Evolutionary conservation across 2,113 vertebrate genomes (phyloP).

Genomic region (Atherinomorus stipes): DNA sequence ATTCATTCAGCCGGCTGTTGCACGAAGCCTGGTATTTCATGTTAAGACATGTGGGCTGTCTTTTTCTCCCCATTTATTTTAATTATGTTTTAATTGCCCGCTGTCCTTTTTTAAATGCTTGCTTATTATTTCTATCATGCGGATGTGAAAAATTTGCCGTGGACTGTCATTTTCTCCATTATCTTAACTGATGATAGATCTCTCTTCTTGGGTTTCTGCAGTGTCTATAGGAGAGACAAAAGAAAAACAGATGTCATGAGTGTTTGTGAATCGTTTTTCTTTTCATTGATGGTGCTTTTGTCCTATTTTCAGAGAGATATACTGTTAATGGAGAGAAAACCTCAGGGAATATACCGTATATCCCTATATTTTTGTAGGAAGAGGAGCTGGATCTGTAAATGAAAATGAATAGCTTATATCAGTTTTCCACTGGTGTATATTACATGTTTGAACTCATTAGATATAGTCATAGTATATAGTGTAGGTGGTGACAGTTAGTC

Average conservation of each 20-base stretch:
- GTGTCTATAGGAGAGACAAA: conserved; percentile 64
- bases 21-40: conserved; percentile 69
- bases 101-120: conserved; percentile 73
- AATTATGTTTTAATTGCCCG: conserved; percentile 78
- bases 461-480: conserved; percentile 25
- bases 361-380: conserved; percentile 32
- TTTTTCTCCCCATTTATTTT: conserved; percentile 75
- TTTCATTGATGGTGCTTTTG: conserved; percentile 38
- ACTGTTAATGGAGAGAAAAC: conserved; percentile 58
- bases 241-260: conserved; percentile 81
- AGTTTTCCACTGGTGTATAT: conserved; percentile 46
- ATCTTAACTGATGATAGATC: conserved; percentile 77
- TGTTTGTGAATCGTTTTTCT: conserved; percentile 76
- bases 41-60: conserved; percentile 76
- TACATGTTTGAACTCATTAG: conserved; percentile 56
- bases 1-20: conserved; percentile 72
- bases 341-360: conserved; percentile 19
- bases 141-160: conserved; percentile 73
- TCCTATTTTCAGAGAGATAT: conserved; percentile 55
- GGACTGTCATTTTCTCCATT: conserved; percentile 75
- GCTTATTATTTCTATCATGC: conserved; percentile 80
- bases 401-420: conserved; percentile 52
- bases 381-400: conserved; percentile 28
- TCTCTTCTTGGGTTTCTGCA: conserved; percentile 64
- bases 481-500: conserved; percentile 67